Evolutionary conservation across 2,113 vertebrate genomes (phyloP), one percentile per base, ranked within the genome.

Genomic region (Alces alces): DNA sequence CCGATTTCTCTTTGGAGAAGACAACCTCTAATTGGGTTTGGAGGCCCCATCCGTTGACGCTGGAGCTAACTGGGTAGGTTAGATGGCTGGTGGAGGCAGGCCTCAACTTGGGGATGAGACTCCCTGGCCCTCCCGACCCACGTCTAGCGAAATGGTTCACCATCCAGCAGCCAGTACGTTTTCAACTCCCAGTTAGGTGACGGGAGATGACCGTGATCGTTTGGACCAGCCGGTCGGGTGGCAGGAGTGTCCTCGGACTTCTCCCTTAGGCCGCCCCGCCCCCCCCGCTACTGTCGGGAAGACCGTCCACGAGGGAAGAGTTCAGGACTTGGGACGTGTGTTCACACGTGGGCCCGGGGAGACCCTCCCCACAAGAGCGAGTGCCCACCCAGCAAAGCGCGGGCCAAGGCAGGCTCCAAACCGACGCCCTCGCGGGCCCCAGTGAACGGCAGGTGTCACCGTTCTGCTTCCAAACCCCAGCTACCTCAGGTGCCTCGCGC

Each of bases 361-460:
- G 43, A 70, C 57, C 33, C 36, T 36, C 27, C 36, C 11, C 19
- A 6, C 0, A 3, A 45, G 23, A 80, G 33, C 54, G 1, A 33
- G 80, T 25, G n/a, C 30, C 47, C 57, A 9, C 47, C 8, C 23
- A n/a, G 58, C 30, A n/a, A 58, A 61, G 33, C 39, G 28, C 5
- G 3, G 30, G 85, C 52, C 61, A 28, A 30, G 50, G 50, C 50
- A 25, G 14, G 28, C 17, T 52, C 50, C 60, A 85, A 36, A 19
- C 4, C 3, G 1, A 78, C 39, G 21, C 86, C 90, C 85, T 28
- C 3, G 33, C 1, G 19, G 5, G 87, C 3, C 43, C 73, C 82
- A 19, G 3, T 4, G 23, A 66, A 97, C 98, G 80, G 86, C 91
- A 96, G 92, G 96, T 52, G 86, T 79, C 98, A 91, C 96, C 96